These are phyloP conservation scores for Trisateles emortualis DNA, from an alignment of 2,888 invertebrate species.

Conservation along the genomic window DNA sequence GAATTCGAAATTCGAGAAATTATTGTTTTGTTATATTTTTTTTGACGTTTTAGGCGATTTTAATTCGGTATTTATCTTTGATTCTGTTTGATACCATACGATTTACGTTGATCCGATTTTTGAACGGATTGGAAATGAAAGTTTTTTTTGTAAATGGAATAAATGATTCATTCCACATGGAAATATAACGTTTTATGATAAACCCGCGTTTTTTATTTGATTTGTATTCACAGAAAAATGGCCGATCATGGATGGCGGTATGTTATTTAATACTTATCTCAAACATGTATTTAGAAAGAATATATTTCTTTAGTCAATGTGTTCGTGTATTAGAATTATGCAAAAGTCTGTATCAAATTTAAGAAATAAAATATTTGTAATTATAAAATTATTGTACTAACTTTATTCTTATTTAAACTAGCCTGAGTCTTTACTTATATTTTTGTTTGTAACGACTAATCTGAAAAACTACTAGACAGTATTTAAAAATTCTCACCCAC, in stretches of 20 bases:
- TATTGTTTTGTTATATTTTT: constrained; percentile 29
- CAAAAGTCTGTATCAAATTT: too few species aligned
- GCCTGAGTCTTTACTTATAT: too few species aligned
- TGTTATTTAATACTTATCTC: too few species aligned
- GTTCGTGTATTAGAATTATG: too few species aligned
- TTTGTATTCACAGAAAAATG: neutral
- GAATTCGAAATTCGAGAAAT: constrained; percentile 53
- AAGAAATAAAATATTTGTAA: neutral
- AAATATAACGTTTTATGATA: constrained; percentile 9
- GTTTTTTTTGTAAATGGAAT: constrained; percentile 7
- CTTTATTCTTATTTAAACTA: too few species aligned
- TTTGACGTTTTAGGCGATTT: constrained; percentile 19
- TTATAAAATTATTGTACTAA: too few species aligned
- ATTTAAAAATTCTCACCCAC: too few species aligned
- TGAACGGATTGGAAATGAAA: constrained; percentile 7
- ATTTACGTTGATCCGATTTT: constrained; percentile 12
- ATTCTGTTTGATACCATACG: constrained; percentile 18
- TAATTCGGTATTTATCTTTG: constrained; percentile 15
- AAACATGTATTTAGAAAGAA: too few species aligned
- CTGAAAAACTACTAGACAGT: too few species aligned
- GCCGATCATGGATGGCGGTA: neutral
- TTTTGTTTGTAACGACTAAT: too few species aligned
- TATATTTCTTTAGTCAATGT: neutral
- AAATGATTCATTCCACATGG: constrained; percentile 10
- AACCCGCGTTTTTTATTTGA: constrained; percentile 6